Percentiles rank a stretch among this genome's conserved stretches.
Conservation (phyloP, 2,888 invertebrate genomes). For the Platycnemis pennipes region DNA sequence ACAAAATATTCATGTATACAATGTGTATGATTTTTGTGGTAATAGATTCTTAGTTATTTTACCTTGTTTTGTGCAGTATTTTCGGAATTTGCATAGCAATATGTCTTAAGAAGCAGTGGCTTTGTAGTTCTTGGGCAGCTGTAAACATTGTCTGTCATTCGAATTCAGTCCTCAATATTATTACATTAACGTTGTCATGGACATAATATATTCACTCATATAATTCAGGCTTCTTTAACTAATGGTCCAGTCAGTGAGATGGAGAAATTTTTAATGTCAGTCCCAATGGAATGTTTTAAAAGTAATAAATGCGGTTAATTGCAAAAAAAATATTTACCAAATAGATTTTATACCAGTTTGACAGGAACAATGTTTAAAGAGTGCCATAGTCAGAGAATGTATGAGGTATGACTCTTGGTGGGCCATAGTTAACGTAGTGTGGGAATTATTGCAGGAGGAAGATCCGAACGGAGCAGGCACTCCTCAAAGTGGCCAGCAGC, state of each 20-base stretch:
- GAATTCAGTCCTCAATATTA: too few species aligned
- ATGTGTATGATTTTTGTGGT: background rate
- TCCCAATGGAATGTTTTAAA: too few species aligned
- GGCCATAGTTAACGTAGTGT: background rate
- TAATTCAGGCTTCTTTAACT: too few species aligned
- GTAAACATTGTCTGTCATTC: background rate
- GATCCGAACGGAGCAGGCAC: slow-evolving; percentile 72
- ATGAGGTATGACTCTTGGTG: too few species aligned
- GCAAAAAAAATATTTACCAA: background rate
- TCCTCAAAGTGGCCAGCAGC: slow-evolving; percentile 37
- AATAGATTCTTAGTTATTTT: background rate
- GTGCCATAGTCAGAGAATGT: too few species aligned
- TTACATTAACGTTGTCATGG: background rate
- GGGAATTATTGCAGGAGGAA: slow-evolving; percentile 74
- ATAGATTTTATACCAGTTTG: background rate
- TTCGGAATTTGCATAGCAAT: background rate
- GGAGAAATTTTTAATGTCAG: too few species aligned
- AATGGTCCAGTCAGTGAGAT: too few species aligned
- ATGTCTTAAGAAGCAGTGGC: background rate
- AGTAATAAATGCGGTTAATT: background rate
- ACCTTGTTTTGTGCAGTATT: background rate
- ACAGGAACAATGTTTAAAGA: background rate
- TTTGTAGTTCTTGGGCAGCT: background rate
- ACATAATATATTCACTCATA: background rate
- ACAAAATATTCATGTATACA: background rate